Percentiles rank a stretch among this genome's conserved stretches.
These are phyloP conservation scores for Arion vulgaris DNA, from an alignment of 1,140 invertebrate species.

Conservation along the genomic window DNA sequence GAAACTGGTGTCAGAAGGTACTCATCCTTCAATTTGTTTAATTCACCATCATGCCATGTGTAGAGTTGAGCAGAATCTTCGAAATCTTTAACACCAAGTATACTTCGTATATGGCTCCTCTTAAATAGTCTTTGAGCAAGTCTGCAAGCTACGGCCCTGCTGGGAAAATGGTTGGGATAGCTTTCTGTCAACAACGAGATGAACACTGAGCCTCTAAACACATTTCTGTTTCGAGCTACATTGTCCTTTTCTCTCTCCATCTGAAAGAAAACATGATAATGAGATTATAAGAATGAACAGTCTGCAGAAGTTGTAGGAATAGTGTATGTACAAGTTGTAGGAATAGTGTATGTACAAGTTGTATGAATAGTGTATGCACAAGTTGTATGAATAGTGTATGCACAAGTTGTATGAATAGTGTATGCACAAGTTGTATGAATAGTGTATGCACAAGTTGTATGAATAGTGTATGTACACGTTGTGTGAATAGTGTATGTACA, in stretches of 20 bases:
- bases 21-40: conserved; percentile 18
- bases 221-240: conserved; percentile 48
- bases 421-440: too few species aligned
- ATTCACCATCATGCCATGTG: conserved; percentile 60
- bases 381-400: too few species aligned
- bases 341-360: too few species aligned
- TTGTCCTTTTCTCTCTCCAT: conserved; percentile 52
- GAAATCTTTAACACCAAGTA: conserved; percentile 58
- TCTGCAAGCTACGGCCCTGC: conserved; percentile 55
- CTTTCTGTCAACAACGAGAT: conserved; percentile 59
- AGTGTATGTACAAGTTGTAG: too few species aligned
- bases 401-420: too few species aligned
- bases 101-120: conserved; percentile 60
- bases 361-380: too few species aligned
- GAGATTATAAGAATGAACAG: too few species aligned
- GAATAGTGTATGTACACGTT: too few species aligned
- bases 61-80: conserved; percentile 67
- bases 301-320: too few species aligned
- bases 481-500: too few species aligned
- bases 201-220: conserved; percentile 62
- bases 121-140: conserved; percentile 61
- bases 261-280: conserved; percentile 46
- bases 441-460: too few species aligned
- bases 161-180: conserved; percentile 53
- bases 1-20: conserved; percentile 53